Base-by-base conservation (phyloP, 2,888 invertebrate genomes). In the Pollenia angustigena region DNA sequence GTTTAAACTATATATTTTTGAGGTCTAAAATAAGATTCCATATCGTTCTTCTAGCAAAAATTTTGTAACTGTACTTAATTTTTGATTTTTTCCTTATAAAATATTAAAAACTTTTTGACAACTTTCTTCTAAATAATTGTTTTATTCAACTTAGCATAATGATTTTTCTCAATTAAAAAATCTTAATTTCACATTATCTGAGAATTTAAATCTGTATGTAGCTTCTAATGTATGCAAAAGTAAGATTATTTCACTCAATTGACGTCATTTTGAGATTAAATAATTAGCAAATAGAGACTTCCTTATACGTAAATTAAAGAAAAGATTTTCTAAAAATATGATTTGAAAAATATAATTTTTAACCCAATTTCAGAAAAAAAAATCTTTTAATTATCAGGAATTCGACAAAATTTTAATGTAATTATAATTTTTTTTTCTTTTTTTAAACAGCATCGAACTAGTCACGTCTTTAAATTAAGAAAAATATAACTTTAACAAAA, bases 201-300 rank as follows among this genome's bases (percentile, higher is more conserved):
- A n/a, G n/a, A 42, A 56, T 48, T 56, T n/a, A 66, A 48, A 46
- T 48, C n/a, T n/a, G 16, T 7, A 18, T 64, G 12, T 23, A 48
- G 14, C 11, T 23, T 4, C 12, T 23, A 7, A 8, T 75, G 75
- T 23, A 9, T 16, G 32, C 12, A 44, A 44, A 6, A 50, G 14
- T 6, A 4, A 42, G 11, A 50, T 16, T 42, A 52, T 16, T n/a
- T 6, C 52, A 46, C 16, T 18, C 42, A 32, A 58, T 50, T 48
- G 42, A 79, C 79, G 50, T 79, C 60, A 69, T 52, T 69, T 58
- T 18, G 6, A 69, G 40, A 69, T 79, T 60, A 48, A 54, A 58
- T 56, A 68, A 10, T 56, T 66, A 40, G 14, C 18, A 42, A 44
- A 60, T n/a, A 52, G 52, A 60, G 23, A 79, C 79, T 69, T 79